These are phyloP conservation scores for Regulus satrapa DNA, from an alignment of 2,113 vertebrate genomes.

Conservation along the genomic window DNA sequence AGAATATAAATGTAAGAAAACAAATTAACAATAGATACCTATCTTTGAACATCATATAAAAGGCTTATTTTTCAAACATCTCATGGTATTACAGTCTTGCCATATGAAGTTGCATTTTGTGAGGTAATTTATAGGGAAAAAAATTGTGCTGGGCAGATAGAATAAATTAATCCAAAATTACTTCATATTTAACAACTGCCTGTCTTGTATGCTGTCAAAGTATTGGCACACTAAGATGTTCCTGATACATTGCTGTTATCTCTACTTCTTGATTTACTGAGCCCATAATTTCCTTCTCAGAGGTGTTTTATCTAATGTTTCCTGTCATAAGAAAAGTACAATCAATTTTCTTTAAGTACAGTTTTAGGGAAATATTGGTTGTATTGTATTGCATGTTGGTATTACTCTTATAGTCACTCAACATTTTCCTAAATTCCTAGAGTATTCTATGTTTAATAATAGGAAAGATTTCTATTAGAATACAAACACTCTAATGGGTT, in stretches of 20 bases:
- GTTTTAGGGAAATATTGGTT: background rate
- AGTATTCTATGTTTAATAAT: background rate
- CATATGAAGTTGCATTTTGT: background rate
- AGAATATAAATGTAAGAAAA: background rate
- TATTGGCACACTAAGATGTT: background rate
- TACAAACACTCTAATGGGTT: background rate
- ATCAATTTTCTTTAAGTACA: background rate
- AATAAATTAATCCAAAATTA: background rate
- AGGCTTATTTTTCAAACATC: rapidly evolving
- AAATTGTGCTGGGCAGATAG: background rate
- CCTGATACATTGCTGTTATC: background rate
- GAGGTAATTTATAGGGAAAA: background rate
- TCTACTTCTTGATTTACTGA: background rate
- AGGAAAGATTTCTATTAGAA: background rate
- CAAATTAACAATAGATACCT: background rate
- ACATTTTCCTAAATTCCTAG: background rate
- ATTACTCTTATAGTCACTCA: background rate
- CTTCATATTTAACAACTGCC: background rate
- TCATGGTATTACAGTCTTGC: background rate
- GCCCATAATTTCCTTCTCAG: background rate
- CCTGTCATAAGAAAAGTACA: background rate
- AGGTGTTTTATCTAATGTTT: background rate
- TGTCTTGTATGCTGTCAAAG: background rate
- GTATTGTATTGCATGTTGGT: too few species aligned
- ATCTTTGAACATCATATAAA: background rate